A percentile compares a stretch with the other conserved stretches of the same genome.
These are phyloP conservation scores for Chlorocebus sabaeus DNA, from an alignment of 2,113 vertebrate species.

Conservation along the genomic window DNA sequence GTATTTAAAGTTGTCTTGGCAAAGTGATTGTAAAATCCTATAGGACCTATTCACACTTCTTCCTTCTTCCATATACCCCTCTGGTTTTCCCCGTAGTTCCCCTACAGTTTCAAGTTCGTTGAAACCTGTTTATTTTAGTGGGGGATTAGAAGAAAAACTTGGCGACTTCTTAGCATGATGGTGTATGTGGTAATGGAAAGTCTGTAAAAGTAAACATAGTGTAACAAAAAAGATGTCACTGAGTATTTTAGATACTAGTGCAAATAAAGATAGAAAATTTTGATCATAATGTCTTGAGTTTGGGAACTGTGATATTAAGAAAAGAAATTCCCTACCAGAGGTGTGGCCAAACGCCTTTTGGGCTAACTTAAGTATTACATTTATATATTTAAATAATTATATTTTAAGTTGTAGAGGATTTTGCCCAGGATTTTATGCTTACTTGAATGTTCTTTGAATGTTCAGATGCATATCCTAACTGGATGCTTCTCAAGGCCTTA, in stretches of 20 bases:
- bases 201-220: background rate
- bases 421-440: background rate
- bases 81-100: background rate
- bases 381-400: background rate
- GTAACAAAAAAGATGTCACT: background rate
- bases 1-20: constrained; percentile 52
- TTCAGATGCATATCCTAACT: background rate
- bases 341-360: constrained; percentile 12
- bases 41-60: constrained; percentile 63
- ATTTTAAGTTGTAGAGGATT: background rate
- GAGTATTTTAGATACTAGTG: background rate
- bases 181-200: background rate
- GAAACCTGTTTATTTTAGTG: background rate
- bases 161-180: background rate
- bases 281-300: background rate
- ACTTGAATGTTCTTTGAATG: background rate
- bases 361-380: constrained; percentile 12
- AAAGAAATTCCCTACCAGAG: constrained; percentile 4
- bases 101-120: background rate
- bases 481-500: background rate
- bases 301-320: background rate
- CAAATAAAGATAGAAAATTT: background rate
- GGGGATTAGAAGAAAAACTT: background rate
- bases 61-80: constrained; percentile 17
- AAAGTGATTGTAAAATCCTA: constrained; percentile 50